Evolutionary conservation across 2,888 invertebrate species (phyloP).

Genomic region (Drosophila subsilvestris): DNA sequence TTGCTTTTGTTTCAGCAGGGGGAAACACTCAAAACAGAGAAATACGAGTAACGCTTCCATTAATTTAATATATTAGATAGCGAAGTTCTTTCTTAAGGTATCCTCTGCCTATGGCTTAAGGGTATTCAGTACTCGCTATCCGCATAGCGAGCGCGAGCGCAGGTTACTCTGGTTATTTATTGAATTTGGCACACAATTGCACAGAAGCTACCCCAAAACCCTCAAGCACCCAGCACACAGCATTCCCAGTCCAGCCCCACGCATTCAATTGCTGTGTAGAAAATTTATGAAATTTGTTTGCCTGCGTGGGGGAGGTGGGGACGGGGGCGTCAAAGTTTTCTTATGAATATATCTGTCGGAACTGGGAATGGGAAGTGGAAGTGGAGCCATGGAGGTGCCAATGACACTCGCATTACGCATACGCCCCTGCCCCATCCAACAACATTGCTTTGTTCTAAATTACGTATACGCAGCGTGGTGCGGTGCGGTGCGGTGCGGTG

Average conservation of each 20-base stretch:
- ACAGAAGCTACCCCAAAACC: slow-evolving; percentile 20
- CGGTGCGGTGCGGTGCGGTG: too few relatives aligned
- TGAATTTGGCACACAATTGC: slow-evolving; percentile 44
- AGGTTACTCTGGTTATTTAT: slow-evolving; percentile 33
- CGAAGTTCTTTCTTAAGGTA: neutral
- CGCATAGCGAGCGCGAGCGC: too few relatives aligned
- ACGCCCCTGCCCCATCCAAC: slow-evolving; percentile 4
- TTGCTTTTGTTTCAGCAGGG: neutral
- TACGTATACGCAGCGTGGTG: slow-evolving; percentile 32
- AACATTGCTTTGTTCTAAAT: neutral
- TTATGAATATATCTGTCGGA: slow-evolving; percentile 6
- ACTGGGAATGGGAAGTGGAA: neutral
- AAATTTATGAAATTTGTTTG: slow-evolving; percentile 42
- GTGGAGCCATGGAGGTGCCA: slow-evolving; percentile 5
- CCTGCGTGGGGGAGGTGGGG: neutral
- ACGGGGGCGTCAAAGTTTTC: slow-evolving; percentile 29
- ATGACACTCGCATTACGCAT: slow-evolving; percentile 27
- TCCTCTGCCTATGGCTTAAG: neutral
- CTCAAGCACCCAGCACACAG: neutral
- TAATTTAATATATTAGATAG: too few relatives aligned
- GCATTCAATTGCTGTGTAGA: slow-evolving; percentile 26
- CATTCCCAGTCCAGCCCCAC: neutral
- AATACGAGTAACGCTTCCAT: too few relatives aligned
- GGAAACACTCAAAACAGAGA: neutral
- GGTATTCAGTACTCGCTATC: slow-evolving; percentile 5